Evolutionary conservation across 2,113 vertebrate genomes (phyloP).

Genomic region (Rutilus rutilus): DNA sequence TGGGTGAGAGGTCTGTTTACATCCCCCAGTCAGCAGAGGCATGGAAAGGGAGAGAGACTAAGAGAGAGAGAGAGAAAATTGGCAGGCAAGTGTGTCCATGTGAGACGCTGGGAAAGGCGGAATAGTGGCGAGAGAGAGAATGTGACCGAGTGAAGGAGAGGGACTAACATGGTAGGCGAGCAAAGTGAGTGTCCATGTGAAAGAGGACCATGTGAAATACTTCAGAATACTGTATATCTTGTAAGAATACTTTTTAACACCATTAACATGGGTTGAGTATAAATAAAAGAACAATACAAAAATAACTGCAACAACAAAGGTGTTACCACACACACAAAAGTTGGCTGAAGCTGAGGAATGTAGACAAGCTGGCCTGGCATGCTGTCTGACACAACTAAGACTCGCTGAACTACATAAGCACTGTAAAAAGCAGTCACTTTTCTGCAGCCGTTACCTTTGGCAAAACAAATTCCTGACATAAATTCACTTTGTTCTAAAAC

Average conservation of each 20-base stretch:
- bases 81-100: constrained; percentile 8
- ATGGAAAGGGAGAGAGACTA: background rate
- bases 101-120: constrained; percentile 6
- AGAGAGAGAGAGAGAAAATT: background rate
- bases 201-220: background rate
- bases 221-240: background rate
- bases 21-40: constrained; percentile 24
- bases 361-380: constrained; percentile 39
- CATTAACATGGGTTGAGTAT: background rate
- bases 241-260: background rate
- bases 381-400: background rate
- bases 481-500: background rate
- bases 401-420: background rate
- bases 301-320: background rate
- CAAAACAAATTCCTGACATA: background rate
- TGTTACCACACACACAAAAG: background rate
- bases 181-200: background rate
- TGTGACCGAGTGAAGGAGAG: background rate
- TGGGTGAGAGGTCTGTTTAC: constrained; percentile 62
- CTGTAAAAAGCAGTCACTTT: background rate
- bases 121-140: background rate
- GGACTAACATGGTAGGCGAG: background rate
- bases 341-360: constrained; percentile 53
- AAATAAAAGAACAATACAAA: constrained; percentile 1
- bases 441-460: background rate